A percentile compares a stretch with the other conserved stretches of the same genome.
phyloP scores from a whole-genome alignment of 2,797 vertebrate species.

The Capromys pilorides region DNA sequence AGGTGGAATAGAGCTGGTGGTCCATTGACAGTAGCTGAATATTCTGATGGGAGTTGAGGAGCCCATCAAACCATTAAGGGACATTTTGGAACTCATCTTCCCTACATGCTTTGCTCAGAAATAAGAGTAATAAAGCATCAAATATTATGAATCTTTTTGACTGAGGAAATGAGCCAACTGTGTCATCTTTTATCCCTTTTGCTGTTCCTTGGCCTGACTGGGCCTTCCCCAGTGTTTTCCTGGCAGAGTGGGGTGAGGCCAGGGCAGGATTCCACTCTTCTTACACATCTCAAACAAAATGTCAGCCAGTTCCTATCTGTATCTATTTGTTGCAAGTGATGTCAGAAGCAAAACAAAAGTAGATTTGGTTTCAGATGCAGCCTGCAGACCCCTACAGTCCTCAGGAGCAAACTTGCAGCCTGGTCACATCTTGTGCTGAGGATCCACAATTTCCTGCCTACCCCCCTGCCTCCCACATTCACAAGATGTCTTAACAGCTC shows the following conservation, averaged over 20 bases:
- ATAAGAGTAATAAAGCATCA: constrained; percentile 42
- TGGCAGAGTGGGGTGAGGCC: neutral
- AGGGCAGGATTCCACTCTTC: constrained; percentile 59
- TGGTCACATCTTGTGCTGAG: neutral
- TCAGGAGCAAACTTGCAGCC: neutral
- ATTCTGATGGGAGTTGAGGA: neutral
- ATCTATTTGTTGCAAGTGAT: constrained; percentile 75
- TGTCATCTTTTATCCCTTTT: constrained; percentile 43
- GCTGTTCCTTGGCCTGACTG: neutral
- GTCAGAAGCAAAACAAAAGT: constrained; percentile 68
- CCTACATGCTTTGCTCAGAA: neutral
- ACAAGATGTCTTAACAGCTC: neutral
- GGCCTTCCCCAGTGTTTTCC: neutral
- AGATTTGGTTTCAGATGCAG: constrained; percentile 65
- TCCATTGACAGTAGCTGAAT: neutral
- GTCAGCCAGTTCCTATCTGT: constrained; percentile 61
- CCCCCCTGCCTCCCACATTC: neutral
- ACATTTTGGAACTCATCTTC: neutral
- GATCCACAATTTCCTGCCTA: neutral
- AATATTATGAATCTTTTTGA: constrained; percentile 1
- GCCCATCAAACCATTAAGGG: neutral
- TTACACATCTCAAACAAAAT: constrained; percentile 68
- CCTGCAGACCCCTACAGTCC: neutral
- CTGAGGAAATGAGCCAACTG: constrained; percentile 40
- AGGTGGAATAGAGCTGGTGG: neutral